A percentile compares a stretch with the other conserved stretches of the same genome.
Conservation (phyloP, 2,797 vertebrate genomes). For the Myoxocephalus aenaeus region DNA sequence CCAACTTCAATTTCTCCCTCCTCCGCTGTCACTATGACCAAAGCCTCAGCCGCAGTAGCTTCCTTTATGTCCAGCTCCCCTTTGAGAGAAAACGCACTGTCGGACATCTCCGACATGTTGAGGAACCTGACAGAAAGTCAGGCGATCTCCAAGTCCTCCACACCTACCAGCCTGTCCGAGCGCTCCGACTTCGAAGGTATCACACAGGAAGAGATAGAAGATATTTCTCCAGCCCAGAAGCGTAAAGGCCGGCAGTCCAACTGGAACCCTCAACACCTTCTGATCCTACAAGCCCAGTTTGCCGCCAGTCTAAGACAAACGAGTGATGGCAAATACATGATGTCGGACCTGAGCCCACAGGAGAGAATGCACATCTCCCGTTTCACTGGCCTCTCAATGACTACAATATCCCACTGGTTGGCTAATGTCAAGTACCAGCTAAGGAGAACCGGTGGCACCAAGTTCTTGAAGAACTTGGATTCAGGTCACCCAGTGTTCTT, state of each 20-base stretch:
- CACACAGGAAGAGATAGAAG: conserved; percentile 94
- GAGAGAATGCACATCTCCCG: conserved; percentile 99
- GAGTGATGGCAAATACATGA: conserved; percentile 95
- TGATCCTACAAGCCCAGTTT: conserved; percentile 98
- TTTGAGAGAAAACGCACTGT: conserved; percentile 97
- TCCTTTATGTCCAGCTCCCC: conserved; percentile 98
- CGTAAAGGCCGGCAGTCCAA: conserved; percentile 99
- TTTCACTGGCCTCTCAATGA: conserved; percentile 99
- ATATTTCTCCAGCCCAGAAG: conserved; percentile 96
- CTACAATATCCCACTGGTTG: conserved; percentile 99
- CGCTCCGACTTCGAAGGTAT: conserved; percentile 95
- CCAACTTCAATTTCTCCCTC: conserved; percentile 94
- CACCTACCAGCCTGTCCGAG: conserved; percentile 96
- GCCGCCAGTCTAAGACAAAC: conserved; percentile 97
- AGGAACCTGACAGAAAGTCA: conserved; percentile 99
- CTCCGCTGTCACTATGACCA: conserved; percentile 92
- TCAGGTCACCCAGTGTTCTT: conserved; percentile 99
- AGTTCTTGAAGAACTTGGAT: conserved; percentile 99
- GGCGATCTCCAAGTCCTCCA: conserved; percentile 94
- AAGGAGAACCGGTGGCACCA: conserved; percentile 98
- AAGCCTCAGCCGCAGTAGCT: conserved; percentile 95
- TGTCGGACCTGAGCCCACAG: conserved; percentile 99
- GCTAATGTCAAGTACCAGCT: conserved; percentile 99
- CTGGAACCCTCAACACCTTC: conserved; percentile 99
- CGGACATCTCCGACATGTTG: conserved; percentile 99